Evolutionary conservation across 2,888 invertebrate species (phyloP).

Genomic region (Ophion obscuratus): DNA sequence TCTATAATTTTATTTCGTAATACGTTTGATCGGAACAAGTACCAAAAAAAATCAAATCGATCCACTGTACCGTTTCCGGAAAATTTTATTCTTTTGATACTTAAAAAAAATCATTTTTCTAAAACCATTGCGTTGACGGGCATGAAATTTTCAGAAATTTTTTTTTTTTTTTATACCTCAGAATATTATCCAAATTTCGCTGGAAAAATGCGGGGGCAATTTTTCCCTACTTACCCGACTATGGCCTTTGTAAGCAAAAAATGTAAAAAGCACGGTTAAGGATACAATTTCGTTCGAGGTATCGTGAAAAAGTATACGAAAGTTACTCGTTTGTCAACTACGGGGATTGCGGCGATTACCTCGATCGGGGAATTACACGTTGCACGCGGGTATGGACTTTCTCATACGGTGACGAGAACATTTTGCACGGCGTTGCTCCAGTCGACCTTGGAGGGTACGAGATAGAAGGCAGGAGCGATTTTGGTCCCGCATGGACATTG

Average conservation of each 20-base stretch:
- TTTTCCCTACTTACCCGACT: too few relatives aligned
- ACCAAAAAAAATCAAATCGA: too few relatives aligned
- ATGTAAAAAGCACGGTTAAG: neutral
- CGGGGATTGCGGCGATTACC: conserved; percentile 7
- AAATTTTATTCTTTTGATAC: too few relatives aligned
- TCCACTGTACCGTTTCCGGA: too few relatives aligned
- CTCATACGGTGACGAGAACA: conserved; percentile 91
- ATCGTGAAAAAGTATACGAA: neutral
- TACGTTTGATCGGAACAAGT: too few relatives aligned
- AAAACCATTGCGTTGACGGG: too few relatives aligned
- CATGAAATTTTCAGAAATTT: too few relatives aligned
- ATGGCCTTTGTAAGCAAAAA: neutral
- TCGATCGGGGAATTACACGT: conserved; percentile 25
- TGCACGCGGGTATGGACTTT: conserved; percentile 14
- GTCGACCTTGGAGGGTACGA: conserved; percentile 96
- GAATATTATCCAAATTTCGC: too few relatives aligned
- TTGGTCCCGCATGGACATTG: conserved; percentile 96
- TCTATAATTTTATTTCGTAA: too few relatives aligned
- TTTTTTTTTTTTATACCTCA: too few relatives aligned
- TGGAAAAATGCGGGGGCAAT: too few relatives aligned
- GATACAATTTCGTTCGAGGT: neutral
- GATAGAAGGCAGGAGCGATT: conserved; percentile 95
- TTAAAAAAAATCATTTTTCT: too few relatives aligned
- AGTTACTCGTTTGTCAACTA: neutral
- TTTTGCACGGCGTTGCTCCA: conserved; percentile 95